These are phyloP conservation scores for Ia io DNA, from an alignment of 2,113 vertebrate species.

Conservation along the genomic window DNA sequence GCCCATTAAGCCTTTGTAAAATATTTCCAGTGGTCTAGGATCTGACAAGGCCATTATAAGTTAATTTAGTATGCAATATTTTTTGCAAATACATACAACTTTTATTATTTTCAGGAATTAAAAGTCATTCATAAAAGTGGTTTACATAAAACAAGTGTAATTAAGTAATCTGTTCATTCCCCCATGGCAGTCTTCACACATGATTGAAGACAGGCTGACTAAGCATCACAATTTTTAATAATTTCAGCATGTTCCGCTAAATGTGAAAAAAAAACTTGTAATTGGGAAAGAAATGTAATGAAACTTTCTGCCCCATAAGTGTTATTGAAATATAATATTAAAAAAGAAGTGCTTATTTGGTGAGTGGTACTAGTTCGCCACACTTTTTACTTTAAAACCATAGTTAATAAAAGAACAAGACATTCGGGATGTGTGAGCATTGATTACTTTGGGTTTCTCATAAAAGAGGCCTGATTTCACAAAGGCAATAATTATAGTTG, in stretches of 20 bases:
- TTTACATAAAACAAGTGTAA: constrained; percentile 75
- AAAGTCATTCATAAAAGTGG: constrained; percentile 79
- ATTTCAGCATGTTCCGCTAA: constrained; percentile 74
- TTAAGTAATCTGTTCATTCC: constrained; percentile 79
- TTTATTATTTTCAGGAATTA: constrained; percentile 78
- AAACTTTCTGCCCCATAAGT: constrained; percentile 24
- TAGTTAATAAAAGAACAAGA: constrained; percentile 46
- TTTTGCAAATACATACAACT: constrained; percentile 75
- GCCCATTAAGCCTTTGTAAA: constrained; percentile 58
- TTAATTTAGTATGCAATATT: constrained; percentile 74
- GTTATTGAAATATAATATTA: constrained; percentile 63
- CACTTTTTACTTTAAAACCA: background rate
- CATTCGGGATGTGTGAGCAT: background rate
- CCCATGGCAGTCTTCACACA: constrained; percentile 70
- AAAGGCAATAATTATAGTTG: background rate
- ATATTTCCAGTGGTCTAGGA: constrained; percentile 37
- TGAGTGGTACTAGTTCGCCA: background rate
- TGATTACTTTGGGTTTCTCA: background rate
- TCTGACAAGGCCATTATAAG: constrained; percentile 56
- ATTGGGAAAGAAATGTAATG: constrained; percentile 59
- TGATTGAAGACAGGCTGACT: constrained; percentile 75
- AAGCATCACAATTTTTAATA: constrained; percentile 75
- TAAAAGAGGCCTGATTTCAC: background rate
- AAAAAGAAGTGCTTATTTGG: constrained; percentile 27
- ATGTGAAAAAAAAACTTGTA: background rate